Percentiles rank a stretch among this genome's conserved stretches.
Conservation (phyloP, 30 jellyfish, hydroid and myxozoan genomes). For the Cassiopea xamachana region DNA sequence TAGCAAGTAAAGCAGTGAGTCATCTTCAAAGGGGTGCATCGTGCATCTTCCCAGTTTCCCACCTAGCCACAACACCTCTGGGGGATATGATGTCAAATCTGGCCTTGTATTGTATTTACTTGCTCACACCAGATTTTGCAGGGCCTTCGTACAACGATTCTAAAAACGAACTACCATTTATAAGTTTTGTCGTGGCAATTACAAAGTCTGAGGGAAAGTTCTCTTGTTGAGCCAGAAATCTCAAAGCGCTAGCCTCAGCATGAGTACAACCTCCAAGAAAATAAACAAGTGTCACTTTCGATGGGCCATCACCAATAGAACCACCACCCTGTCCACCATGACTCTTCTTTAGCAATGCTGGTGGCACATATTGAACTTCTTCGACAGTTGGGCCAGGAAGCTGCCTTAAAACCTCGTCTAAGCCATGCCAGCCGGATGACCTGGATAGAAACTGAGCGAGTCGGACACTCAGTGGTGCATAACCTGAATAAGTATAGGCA, state of each 20-base stretch:
- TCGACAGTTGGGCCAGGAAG: slow-evolving; percentile 97
- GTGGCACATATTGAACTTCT: slow-evolving; percentile 88
- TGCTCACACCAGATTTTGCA: slow-evolving; percentile 19
- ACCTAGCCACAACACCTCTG: too few species aligned
- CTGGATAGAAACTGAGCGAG: slow-evolving; percentile 93
- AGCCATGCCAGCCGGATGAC: slow-evolving; percentile 94
- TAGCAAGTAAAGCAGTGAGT: too few species aligned
- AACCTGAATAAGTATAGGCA: slow-evolving; percentile 97
- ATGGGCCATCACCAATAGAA: slow-evolving; percentile 81
- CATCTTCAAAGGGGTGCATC: too few species aligned
- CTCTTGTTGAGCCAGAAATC: slow-evolving; percentile 95
- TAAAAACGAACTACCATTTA: slow-evolving; percentile 81
- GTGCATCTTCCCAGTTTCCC: too few species aligned
- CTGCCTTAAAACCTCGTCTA: slow-evolving; percentile 87
- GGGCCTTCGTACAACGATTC: slow-evolving; percentile 73
- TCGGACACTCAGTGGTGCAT: slow-evolving; percentile 95
- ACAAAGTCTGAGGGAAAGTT: slow-evolving; percentile 89
- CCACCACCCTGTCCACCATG: slow-evolving; percentile 53
- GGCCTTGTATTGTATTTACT: neutral
- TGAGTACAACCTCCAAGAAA: slow-evolving; percentile 98
- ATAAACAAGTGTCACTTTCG: slow-evolving; percentile 89
- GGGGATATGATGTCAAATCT: too few species aligned
- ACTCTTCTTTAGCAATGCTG: slow-evolving; percentile 93
- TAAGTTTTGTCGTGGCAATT: slow-evolving; percentile 92
- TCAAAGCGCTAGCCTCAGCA: slow-evolving; percentile 94